Evolutionary conservation across 1,140 invertebrate genomes (phyloP).

Genomic region (Cydia strobilella): DNA sequence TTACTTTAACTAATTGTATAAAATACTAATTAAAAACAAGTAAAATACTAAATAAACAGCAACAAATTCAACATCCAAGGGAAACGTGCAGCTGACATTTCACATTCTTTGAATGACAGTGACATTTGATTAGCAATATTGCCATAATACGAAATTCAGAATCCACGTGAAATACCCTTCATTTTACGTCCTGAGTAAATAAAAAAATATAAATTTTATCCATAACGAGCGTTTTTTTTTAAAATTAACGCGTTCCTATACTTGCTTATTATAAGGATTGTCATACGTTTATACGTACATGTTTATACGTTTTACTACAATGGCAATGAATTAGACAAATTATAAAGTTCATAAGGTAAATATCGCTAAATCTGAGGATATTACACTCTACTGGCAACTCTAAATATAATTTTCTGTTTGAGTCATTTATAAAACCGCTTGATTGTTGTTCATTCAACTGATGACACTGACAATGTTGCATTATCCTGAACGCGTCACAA

Average conservation of each 20-base stretch:
- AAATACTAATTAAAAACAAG: not conserved
- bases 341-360: not conserved
- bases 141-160: not conserved
- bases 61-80: not conserved
- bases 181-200: not conserved
- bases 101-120: too few relatives aligned
- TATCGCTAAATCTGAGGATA: not conserved
- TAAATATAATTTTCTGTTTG: not conserved
- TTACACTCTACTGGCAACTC: not conserved
- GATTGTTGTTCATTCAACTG: not conserved
- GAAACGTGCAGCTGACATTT: conserved; percentile 11
- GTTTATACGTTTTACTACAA: too few relatives aligned
- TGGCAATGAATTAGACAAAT: too few relatives aligned
- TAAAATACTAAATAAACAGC: conserved; percentile 4
- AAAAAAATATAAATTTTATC: not conserved
- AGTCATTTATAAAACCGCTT: not conserved
- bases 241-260: not conserved
- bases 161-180: not conserved
- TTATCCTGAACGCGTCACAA: not conserved
- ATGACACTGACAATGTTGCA: not conserved
- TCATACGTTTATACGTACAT: too few relatives aligned
- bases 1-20: not conserved
- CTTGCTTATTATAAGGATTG: too few relatives aligned
- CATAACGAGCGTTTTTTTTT: too few relatives aligned
- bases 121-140: not conserved